phyloP scores from a whole-genome alignment of 30 jellyfish, hydroid and myxozoan species.

The Cassiopea andromeda region DNA sequence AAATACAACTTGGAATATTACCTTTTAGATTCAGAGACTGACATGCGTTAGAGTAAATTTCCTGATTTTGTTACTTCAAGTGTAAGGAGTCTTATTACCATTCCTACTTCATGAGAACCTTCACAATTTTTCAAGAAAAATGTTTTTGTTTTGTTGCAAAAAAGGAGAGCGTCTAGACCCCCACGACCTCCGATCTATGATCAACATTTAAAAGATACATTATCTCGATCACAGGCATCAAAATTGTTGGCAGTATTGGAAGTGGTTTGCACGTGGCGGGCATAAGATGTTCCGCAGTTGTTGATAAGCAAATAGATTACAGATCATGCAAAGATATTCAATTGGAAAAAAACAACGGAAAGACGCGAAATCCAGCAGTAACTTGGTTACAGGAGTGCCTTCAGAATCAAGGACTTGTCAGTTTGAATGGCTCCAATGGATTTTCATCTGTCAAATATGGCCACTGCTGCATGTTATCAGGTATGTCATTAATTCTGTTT shows the following conservation, averaged over 20 bases:
- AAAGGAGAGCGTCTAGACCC: no score
- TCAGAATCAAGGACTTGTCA: slow-evolving; percentile 66
- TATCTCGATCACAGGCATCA: slow-evolving; percentile 29
- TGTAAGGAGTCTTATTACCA: no score
- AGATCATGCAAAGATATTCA: slow-evolving; percentile 54
- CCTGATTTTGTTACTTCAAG: no score
- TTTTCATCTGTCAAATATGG: slow-evolving; percentile 64
- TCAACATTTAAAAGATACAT: no score
- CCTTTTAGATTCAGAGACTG: no score
- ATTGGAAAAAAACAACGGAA: slow-evolving; percentile 1
- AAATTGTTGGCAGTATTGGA: slow-evolving; percentile 26
- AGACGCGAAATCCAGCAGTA: slow-evolving; percentile 33
- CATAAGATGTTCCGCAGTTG: slow-evolving; percentile 72
- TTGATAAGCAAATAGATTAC: slow-evolving; percentile 51
- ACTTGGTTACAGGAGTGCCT: slow-evolving; percentile 86
- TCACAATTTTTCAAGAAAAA: no score
- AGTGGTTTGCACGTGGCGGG: slow-evolving; percentile 39
- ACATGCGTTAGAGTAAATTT: no score
- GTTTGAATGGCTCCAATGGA: slow-evolving; percentile 52
- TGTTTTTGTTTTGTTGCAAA: no score
- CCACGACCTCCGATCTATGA: no score
- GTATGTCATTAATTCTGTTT: slow-evolving; percentile 18
- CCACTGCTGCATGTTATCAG: slow-evolving; percentile 75
- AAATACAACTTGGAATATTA: no score
- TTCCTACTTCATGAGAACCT: no score